A percentile compares a stretch with the other conserved stretches of the same genome.
Conservation (phyloP, 2,113 vertebrate genomes). For the Strix uralensis region DNA sequence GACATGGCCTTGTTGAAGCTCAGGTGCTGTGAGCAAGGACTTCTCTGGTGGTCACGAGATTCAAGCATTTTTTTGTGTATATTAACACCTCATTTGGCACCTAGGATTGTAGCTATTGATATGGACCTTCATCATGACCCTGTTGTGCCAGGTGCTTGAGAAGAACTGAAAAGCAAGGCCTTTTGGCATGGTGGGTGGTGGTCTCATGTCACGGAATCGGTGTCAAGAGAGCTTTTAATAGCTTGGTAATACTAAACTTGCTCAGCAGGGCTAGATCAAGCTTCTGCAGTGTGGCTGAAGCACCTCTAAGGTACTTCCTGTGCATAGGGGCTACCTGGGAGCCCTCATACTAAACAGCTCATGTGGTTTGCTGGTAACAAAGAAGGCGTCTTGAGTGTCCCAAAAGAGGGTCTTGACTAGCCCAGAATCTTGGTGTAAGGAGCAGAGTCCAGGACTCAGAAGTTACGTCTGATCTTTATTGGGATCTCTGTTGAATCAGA, state of each 20-base stretch:
- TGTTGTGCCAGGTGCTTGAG: not conserved
- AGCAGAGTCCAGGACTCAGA: not conserved
- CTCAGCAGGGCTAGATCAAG: not conserved
- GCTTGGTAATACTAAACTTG: not conserved
- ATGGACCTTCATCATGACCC: fast-evolving
- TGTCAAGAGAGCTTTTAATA: not conserved
- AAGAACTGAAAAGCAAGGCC: not conserved
- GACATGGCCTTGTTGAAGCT: not conserved
- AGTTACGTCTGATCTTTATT: not conserved
- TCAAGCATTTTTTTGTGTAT: not conserved
- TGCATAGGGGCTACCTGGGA: not conserved
- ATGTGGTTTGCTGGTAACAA: not conserved
- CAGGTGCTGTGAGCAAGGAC: not conserved
- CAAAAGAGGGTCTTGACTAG: not conserved
- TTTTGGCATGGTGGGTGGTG: not conserved
- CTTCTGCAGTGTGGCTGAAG: not conserved
- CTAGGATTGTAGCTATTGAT: not conserved
- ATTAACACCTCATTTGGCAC: not conserved
- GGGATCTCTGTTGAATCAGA: not conserved
- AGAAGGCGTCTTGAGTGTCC: not conserved
- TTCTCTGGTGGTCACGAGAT: not conserved
- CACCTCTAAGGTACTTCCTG: not conserved
- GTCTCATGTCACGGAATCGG: not conserved
- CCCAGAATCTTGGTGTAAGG: not conserved
- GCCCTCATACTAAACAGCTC: not conserved